A percentile compares a stretch with the other conserved stretches of the same genome.
phyloP scores from a whole-genome alignment of 1,140 invertebrate species.

The Condylostylus longicornis region DNA sequence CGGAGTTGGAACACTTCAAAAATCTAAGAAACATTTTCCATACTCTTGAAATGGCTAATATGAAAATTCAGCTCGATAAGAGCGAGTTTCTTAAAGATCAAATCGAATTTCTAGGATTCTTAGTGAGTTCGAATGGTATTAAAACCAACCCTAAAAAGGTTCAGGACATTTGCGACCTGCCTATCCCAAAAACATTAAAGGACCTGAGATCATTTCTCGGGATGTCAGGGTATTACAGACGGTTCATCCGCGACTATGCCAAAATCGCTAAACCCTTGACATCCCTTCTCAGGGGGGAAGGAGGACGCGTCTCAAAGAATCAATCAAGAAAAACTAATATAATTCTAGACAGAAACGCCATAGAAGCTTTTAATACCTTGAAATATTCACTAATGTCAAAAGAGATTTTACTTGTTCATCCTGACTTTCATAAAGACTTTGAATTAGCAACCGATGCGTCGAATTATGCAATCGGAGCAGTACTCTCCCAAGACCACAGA shows the following conservation, averaged over 20 bases:
- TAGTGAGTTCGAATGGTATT: too few species aligned
- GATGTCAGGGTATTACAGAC: not conserved
- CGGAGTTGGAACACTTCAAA: constrained; percentile 18
- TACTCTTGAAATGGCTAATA: constrained; percentile 12
- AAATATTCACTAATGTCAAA: constrained; percentile 28
- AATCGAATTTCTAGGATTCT: too few species aligned
- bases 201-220: not conserved
- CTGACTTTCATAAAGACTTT: constrained; percentile 20
- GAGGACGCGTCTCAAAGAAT: constrained; percentile 1
- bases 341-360: constrained; percentile 3
- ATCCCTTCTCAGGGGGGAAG: constrained; percentile 5
- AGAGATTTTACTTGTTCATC: constrained; percentile 26
- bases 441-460: constrained; percentile 19
- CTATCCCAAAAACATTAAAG: not conserved
- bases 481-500: constrained; percentile 20
- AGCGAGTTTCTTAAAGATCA: constrained; percentile 10
- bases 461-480: constrained; percentile 17
- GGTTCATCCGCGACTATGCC: too few species aligned
- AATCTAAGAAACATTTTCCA: constrained; percentile 24
- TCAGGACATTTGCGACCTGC: not conserved
- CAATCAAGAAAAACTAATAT: constrained; percentile 3
- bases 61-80: constrained; percentile 6
- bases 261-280: constrained; percentile 2
- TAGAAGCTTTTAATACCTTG: constrained; percentile 26
- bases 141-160: not conserved